phyloP scores from a whole-genome alignment of 2,797 vertebrate genomes.

The Helostoma temminkii region DNA sequence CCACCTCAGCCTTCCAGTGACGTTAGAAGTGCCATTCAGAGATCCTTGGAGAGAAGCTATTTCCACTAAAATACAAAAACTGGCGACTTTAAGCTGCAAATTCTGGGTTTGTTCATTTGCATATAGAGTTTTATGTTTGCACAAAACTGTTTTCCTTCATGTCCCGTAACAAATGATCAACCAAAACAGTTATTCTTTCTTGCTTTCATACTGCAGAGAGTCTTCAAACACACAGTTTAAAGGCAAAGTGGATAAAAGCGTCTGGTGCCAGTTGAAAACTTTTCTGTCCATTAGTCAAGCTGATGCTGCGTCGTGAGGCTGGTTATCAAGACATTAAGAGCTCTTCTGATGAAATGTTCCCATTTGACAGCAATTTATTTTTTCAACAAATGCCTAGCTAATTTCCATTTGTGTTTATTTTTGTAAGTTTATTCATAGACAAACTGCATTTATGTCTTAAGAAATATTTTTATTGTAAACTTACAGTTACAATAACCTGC shows the following conservation, averaged over 20 bases:
- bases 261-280: neutral
- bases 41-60: conserved; percentile 55
- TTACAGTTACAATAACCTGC: neutral
- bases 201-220: neutral
- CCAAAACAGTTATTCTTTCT: neutral
- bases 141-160: neutral
- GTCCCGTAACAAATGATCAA: neutral
- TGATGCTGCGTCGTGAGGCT: neutral
- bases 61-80: conserved; percentile 43
- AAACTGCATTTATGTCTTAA: neutral
- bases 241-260: neutral
- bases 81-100: neutral
- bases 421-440: too few species aligned
- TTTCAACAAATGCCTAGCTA: too few species aligned
- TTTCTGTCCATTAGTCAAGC: neutral
- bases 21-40: conserved; percentile 58
- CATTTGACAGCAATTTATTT: neutral
- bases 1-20: conserved; percentile 69
- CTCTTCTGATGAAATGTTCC: neutral
- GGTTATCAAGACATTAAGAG: neutral
- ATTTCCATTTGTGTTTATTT: too few species aligned
- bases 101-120: neutral
- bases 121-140: neutral
- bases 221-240: neutral
- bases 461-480: neutral